Conservation (phyloP, 2,113 vertebrate genomes). For the Zosterops lateralis region DNA sequence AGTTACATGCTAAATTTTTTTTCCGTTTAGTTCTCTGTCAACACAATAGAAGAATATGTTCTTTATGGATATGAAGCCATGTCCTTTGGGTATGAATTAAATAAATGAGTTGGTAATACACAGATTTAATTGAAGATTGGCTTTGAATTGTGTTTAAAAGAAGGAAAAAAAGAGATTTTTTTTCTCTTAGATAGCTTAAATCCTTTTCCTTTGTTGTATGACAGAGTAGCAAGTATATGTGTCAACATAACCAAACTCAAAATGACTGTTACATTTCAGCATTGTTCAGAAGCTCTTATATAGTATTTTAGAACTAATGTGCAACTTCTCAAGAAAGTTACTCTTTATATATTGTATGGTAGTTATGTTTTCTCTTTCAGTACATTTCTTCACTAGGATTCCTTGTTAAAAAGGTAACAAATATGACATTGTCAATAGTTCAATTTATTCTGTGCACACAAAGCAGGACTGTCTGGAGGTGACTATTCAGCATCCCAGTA, state of each 20-base stretch:
- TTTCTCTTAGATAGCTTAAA: not conserved
- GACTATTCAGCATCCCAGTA: not conserved
- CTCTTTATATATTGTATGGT: not conserved
- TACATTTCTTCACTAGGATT: not conserved
- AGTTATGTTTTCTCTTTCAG: not conserved
- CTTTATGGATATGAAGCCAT: not conserved
- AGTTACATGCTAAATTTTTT: not conserved
- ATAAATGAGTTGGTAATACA: not conserved
- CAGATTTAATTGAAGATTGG: not conserved
- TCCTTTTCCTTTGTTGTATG: not conserved
- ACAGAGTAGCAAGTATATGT: not conserved
- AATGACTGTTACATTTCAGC: not conserved
- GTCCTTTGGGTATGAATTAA: not conserved
- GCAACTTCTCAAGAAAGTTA: not conserved
- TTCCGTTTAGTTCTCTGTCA: not conserved
- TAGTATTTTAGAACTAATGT: not conserved
- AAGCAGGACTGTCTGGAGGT: not conserved
- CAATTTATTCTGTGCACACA: not conserved
- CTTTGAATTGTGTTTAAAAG: not conserved
- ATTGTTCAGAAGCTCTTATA: not conserved
- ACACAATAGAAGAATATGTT: not conserved
- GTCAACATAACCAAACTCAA: not conserved
- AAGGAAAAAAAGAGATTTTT: rapidly evolving
- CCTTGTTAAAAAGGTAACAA: not conserved
- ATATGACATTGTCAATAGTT: not conserved